Percentiles rank a stretch among this genome's conserved stretches.
Evolutionary conservation across 2,113 vertebrate genomes (phyloP).

Genomic region (Benitochromis conjunctus): DNA sequence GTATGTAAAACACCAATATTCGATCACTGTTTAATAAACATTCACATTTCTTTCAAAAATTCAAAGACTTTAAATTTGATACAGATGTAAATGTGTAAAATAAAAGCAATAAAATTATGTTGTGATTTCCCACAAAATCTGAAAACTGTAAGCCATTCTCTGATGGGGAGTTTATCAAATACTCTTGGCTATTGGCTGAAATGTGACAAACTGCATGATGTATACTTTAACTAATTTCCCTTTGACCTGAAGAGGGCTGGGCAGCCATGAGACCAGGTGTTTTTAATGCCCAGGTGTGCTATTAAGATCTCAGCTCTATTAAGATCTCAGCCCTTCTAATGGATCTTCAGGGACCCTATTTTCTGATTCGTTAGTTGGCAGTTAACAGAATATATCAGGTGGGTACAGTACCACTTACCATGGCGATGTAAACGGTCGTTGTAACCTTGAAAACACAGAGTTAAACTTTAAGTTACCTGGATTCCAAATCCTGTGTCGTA

Average conservation of each 20-base stretch:
- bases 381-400: not conserved
- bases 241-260: not conserved
- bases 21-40: not conserved
- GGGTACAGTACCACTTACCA: not conserved
- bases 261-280: not conserved
- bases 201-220: not conserved
- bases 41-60: not conserved
- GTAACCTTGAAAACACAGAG: not conserved
- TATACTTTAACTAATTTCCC: not conserved
- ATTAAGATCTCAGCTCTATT: not conserved
- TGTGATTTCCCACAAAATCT: not conserved
- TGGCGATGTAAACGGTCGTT: not conserved
- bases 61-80: not conserved
- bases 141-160: not conserved
- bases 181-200: too few species aligned
- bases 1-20: not conserved
- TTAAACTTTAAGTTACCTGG: not conserved
- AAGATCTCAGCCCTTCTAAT: not conserved
- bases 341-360: not conserved
- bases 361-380: not conserved
- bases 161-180: too few species aligned
- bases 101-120: not conserved
- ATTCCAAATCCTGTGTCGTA: not conserved
- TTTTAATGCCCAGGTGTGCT: not conserved
- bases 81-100: not conserved